Evolutionary conservation across 2,797 vertebrate species (phyloP), one percentile per base, ranked within the genome.

Genomic region (Anabas testudineus): DNA sequence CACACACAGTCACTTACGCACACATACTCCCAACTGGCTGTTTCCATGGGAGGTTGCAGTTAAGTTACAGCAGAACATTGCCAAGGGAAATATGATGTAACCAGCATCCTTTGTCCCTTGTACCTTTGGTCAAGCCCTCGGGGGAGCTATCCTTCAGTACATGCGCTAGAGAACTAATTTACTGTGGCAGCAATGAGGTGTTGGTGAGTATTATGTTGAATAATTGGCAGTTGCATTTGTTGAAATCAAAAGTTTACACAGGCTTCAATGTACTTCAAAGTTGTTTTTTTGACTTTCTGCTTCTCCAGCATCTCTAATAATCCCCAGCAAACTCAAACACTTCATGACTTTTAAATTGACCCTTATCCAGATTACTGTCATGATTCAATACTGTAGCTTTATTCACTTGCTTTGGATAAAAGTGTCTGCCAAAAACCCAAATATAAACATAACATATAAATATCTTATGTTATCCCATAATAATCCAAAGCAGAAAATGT

Each of bases 21-120:
- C 22, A 71, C 15, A 64, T 28, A 39, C 32, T 80, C 77, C 78
- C 68, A 64, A 26, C 37, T 77, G 83, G 74, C 76, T 82, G 79
- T 87, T 81, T 82, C 81, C 66, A 75, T 75, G 78, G 78, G 34
- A 36, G 41, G 69, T 64, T 42, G 66, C 62, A 65, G 60, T 54
- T 66, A 73, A 83, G 63, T 86, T 70, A 81, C 68, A 84, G 62
- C 41, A 48, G 58, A 76, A 60, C 37, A 36, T 41, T 18, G 59
- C 67, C 14, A 7, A 12, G 8, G 28, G 39, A 57, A 74, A 47
- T 21, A 69, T 62, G 39, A 15, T 74, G 48, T 39, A 67, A 67
- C 81, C 57, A 81, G 59, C 58, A 65, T 48, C 53, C 43, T 64
- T 66, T 26, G 41, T 70, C 46, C 24, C 51, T 68, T 46, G 43